Evolutionary conservation across 2,113 vertebrate species (phyloP).

Genomic region (Balaenoptera acutorostrata): DNA sequence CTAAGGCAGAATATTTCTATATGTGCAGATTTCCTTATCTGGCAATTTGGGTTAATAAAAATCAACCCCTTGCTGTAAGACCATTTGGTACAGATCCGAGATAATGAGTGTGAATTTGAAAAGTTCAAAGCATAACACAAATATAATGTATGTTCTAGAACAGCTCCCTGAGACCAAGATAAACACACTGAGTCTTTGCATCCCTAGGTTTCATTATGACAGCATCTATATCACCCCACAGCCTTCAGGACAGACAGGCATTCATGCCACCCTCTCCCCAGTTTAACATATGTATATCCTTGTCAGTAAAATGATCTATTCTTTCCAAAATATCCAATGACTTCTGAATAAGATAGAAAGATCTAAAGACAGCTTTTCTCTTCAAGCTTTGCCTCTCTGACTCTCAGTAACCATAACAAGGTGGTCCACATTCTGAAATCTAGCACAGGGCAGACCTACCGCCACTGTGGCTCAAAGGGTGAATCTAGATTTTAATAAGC

Average conservation of each 20-base stretch:
- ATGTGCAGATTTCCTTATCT: background rate
- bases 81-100: background rate
- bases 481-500: background rate
- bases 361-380: background rate
- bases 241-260: background rate
- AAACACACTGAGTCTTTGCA: background rate
- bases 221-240: background rate
- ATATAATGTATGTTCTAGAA: background rate
- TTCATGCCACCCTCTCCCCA: no score
- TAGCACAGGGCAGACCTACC: background rate
- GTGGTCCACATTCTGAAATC: background rate
- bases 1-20: background rate
- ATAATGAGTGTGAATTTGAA: background rate
- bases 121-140: background rate
- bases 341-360: background rate
- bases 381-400: background rate
- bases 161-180: background rate
- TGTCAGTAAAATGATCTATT: background rate
- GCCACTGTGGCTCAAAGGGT: background rate
- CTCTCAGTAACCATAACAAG: background rate
- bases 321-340: background rate
- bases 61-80: background rate
- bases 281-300: no score
- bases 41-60: background rate
- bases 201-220: background rate